Conservation (phyloP, 2,888 invertebrate genomes). For the Trichogramma evanescens region DNA sequence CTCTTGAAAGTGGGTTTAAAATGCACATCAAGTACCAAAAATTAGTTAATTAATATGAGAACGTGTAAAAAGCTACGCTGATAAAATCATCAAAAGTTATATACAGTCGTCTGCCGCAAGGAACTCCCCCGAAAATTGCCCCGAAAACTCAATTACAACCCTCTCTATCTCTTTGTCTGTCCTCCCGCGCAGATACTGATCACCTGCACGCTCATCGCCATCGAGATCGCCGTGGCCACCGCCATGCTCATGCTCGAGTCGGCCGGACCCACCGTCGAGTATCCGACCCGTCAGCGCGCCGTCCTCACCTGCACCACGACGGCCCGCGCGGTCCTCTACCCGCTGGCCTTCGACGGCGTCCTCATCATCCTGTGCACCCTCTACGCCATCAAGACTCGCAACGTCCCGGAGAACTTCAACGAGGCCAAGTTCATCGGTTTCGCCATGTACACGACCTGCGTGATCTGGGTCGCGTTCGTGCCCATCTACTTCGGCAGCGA, state of each 20-base stretch:
- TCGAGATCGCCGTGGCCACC: conserved; percentile 60
- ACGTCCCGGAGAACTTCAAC: conserved; percentile 77
- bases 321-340: conserved; percentile 54
- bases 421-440: conserved; percentile 70
- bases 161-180: neutral
- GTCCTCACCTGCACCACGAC: conserved; percentile 60
- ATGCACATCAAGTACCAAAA: too few relatives aligned
- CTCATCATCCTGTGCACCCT: conserved; percentile 67
- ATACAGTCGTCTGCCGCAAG: too few relatives aligned
- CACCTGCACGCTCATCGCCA: conserved; percentile 57
- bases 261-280: conserved; percentile 53
- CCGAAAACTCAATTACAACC: too few relatives aligned
- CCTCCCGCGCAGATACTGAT: conserved; percentile 52
- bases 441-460: conserved; percentile 73
- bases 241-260: conserved; percentile 53
- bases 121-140: too few relatives aligned
- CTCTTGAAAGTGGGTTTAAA: too few relatives aligned
- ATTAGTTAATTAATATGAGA: too few relatives aligned
- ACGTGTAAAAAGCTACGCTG: too few relatives aligned
- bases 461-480: conserved; percentile 72
- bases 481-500: conserved; percentile 70
- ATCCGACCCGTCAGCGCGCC: conserved; percentile 51
- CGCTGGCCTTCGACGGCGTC: conserved; percentile 65
- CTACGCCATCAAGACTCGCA: conserved; percentile 71
- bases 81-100: too few relatives aligned